Evolutionary conservation across 2,888 invertebrate species (phyloP).

Genomic region (Netelia virgata): DNA sequence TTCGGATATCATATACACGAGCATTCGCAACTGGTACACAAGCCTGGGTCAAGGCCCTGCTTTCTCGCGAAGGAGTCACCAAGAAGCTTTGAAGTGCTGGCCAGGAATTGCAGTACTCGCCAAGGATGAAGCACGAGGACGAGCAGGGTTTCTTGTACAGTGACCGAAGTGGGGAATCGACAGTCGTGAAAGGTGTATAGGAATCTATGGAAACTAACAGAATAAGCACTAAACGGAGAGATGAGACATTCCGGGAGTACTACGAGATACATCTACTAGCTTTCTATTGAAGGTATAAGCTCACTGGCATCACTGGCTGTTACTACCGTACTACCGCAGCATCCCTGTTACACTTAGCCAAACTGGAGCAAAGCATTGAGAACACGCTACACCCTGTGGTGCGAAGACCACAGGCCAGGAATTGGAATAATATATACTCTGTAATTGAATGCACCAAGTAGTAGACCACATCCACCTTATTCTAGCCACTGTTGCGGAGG

Average conservation of each 20-base stretch:
- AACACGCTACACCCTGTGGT: constrained; percentile 2
- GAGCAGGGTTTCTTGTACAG: constrained; percentile 20
- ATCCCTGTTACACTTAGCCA: constrained; percentile 23
- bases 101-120: constrained; percentile 48
- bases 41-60: constrained; percentile 34
- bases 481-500: constrained; percentile 46
- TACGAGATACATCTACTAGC: constrained; percentile 62
- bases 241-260: constrained; percentile 69
- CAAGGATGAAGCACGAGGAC: constrained; percentile 67
- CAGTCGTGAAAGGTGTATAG: constrained; percentile 66
- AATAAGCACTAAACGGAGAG: constrained; percentile 81
- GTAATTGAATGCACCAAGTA: constrained; percentile 80
- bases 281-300: constrained; percentile 71
- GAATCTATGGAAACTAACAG: constrained; percentile 72
- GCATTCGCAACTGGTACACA: constrained; percentile 28
- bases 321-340: constrained; percentile 42
- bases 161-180: constrained; percentile 43
- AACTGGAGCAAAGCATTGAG: constrained; percentile 23
- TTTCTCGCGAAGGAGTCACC: constrained; percentile 69
- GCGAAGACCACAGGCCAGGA: constrained; percentile 35
- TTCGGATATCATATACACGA: constrained; percentile 30
- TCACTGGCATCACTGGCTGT: constrained; percentile 73
- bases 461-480: constrained; percentile 13
- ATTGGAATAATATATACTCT: constrained; percentile 75
- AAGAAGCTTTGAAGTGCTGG: constrained; percentile 77